Conservation (phyloP, 2,113 vertebrate species). For the Sapajus apella region DNA sequence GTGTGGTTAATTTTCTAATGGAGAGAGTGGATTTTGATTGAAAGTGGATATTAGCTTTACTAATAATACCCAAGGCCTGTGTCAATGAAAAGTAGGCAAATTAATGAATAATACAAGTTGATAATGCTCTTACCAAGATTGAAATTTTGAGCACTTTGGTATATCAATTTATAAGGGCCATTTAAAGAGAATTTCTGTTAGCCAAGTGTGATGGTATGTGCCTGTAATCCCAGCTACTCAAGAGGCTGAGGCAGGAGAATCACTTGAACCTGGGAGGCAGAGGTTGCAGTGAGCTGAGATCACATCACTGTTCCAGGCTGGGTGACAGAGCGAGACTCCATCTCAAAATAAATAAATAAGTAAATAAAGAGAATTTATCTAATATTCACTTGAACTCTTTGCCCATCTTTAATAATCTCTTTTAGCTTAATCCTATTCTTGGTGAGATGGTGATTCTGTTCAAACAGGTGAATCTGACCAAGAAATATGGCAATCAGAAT, state of each 20-base stretch:
- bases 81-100: background rate
- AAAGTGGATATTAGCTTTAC: background rate
- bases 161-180: background rate
- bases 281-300: too few species aligned
- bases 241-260: too few species aligned
- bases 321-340: too few species aligned
- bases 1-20: background rate
- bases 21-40: slow-evolving; percentile 27
- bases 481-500: background rate
- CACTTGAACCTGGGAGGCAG: too few species aligned
- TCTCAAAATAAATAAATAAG: too few species aligned
- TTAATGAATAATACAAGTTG: background rate
- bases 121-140: background rate
- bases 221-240: too few species aligned
- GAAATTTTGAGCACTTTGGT: background rate
- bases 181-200: background rate
- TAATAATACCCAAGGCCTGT: background rate
- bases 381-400: background rate
- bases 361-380: background rate
- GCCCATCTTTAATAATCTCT: background rate
- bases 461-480: background rate
- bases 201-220: too few species aligned
- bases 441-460: background rate
- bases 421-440: background rate
- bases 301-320: too few species aligned